A percentile compares a stretch with the other conserved stretches of the same genome.
phyloP scores from a whole-genome alignment of 2,113 vertebrate species.

The Salvelinus alpinus region DNA sequence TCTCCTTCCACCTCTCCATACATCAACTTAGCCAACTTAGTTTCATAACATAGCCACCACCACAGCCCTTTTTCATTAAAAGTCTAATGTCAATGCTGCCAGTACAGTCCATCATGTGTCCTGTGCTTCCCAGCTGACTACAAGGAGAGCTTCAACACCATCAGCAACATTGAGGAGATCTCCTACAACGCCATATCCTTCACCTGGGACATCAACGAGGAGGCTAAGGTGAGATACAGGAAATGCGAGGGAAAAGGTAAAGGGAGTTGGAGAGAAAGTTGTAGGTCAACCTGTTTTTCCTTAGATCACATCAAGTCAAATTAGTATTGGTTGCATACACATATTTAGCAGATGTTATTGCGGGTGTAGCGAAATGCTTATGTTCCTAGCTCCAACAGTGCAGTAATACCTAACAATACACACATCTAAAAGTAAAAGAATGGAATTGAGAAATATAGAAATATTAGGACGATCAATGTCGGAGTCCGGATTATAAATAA shows the following conservation, averaged over 20 bases:
- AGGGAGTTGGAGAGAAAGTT: too few relatives aligned
- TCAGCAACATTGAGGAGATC: conserved; percentile 98
- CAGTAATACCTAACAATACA: too few relatives aligned
- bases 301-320: too few relatives aligned
- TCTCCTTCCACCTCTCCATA: background rate
- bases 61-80: background rate
- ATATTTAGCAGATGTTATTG: too few relatives aligned
- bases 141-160: conserved; percentile 99
- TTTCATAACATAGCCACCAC: background rate
- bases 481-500: too few relatives aligned
- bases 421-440: too few relatives aligned
- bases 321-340: too few relatives aligned
- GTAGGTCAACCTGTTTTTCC: too few relatives aligned
- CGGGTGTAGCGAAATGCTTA: too few relatives aligned
- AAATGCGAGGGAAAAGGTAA: background rate
- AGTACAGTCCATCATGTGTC: conserved; percentile 1
- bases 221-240: conserved; percentile 86
- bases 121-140: conserved; percentile 84
- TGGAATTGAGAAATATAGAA: too few relatives aligned
- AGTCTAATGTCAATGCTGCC: background rate
- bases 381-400: too few relatives aligned
- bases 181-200: conserved; percentile 97
- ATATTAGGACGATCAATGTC: too few relatives aligned
- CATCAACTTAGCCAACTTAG: background rate
- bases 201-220: conserved; percentile 97